Evolutionary conservation across 2,888 invertebrate species (phyloP).

Genomic region (Xestia ashworthii): DNA sequence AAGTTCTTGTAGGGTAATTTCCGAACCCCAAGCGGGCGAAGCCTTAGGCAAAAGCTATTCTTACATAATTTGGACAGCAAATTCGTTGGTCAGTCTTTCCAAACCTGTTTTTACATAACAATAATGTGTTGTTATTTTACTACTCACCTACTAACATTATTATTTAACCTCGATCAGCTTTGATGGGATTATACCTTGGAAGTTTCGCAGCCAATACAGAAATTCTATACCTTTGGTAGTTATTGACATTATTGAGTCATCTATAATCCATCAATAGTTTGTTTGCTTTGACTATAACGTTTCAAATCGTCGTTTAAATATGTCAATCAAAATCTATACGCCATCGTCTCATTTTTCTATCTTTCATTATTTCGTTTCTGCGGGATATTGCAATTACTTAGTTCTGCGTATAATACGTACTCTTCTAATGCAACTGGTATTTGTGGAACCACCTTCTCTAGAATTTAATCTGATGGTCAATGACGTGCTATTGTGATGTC

Average conservation of each 20-base stretch:
- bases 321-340: neutral
- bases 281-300: neutral
- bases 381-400: neutral
- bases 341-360: neutral
- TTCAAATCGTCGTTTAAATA: neutral
- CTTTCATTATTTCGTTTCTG: neutral
- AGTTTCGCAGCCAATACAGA: neutral
- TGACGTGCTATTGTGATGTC: neutral
- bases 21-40: neutral
- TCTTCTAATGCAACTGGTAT: neutral
- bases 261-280: neutral
- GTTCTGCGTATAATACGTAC: neutral
- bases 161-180: slow-evolving; percentile 8
- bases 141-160: slow-evolving; percentile 44
- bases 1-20: neutral
- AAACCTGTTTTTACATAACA: slow-evolving; percentile 51
- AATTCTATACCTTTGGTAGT: neutral
- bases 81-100: slow-evolving; percentile 13
- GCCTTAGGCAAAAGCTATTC: neutral
- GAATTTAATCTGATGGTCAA: neutral
- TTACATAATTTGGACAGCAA: slow-evolving; percentile 12
- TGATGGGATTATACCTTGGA: slow-evolving; percentile 11
- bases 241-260: slow-evolving; percentile 24
- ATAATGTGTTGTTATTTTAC: slow-evolving; percentile 35
- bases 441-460: neutral